Base-by-base conservation (phyloP, 2,797 vertebrate genomes). In the Peromyscus eremicus region DNA sequence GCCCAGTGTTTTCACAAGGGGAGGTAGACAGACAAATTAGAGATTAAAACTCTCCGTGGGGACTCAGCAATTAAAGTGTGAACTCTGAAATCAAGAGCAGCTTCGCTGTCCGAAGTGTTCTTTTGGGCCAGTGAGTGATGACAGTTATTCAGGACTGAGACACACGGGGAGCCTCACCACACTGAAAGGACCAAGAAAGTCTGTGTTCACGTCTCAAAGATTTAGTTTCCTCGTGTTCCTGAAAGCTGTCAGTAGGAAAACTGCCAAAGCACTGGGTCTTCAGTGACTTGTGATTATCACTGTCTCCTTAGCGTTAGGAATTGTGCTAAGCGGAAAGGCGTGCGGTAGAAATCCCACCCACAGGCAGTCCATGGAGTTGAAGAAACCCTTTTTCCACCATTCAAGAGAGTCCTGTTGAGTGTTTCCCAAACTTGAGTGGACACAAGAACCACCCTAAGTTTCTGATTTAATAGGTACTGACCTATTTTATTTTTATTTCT, bases 331-430 rank as follows among this genome's bases (percentile, higher is more conserved):
- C 29, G 71, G 71, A 81, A 95, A 94, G 94, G 62, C 8, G 1
- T 5, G 60, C 81, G 27, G 91, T 91, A 91, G 93, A 96, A 97
- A 92, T 85, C 11, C 55, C 25, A 73, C 46, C 62, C 55, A 64
- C 5, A 70, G 37, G 16, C 70, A n/a, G 6, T 94, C 40, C 43
- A 60, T 43, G 81, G 64, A 92, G n/a, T 32, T 1, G 73, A 77
- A 92, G 85, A 86, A 94, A 75, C 57, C 19, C 9, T 29, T 75
- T 27, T 64, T 68, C 85, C 49, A 11, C 27, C 85, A 3, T 64
- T 11, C 46, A 84, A 75, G 25, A 66, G 86, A 57, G 77, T 91
- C 64, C 68, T 82, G 66, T 68, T 73, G 23, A 60, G 19, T 66
- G 68, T 37, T 87, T 85, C 34, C 77, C 46, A 90, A 43, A 76